Base-by-base conservation (phyloP, 2,113 vertebrate species). In the Erinaceus europaeus region DNA sequence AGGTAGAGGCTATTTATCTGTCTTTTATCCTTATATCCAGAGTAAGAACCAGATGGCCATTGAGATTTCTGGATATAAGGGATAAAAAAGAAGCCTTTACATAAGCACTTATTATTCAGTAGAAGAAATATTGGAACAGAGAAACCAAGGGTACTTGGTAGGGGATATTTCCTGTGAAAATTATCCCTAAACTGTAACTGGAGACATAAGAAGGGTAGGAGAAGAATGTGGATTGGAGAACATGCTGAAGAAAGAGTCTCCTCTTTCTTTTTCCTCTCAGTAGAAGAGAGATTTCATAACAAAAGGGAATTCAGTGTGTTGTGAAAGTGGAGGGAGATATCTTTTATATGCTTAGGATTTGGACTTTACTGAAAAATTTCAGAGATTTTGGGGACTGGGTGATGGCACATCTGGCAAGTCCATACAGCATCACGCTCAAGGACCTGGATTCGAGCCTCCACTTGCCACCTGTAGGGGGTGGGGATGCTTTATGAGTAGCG, bases 81-180 rank as follows among this genome's bases (percentile, higher is more conserved):
- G 5, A 5, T 34, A 69, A 13, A 36, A 13, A 55, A 55, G n/a
- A 27, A 57, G 8, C 55, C 25, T 72, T 75, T 42, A 50, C 9
- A 21, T 0, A 2, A n/a, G 15, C 6, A 6, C 4, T 36, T 21
- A 3, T 0, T 29, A 4, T 14, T 21, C 3, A 40, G 1, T 34
- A 55, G 25, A n/a, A n/a, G 15, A 32, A 42, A 38, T 1, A 12
- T 48, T 62, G 14, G n/a, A 1, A 23, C 13, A 4, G 3, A n/a
- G n/a, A n/a, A n/a, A n/a, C n/a, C n/a, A n/a, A n/a, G 8, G 27
- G 5, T 10, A 36, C 13, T 11, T 2, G 36, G 36, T 57, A 3
- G 27, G 75, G 2, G 29, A 15, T 50, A 11, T 50, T 36, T 53
- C 17, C 34, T 29, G 3, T 32, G 76, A 27, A 65, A 46, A 15